These are phyloP conservation scores for Ceryle rudis DNA, from an alignment of 2,797 vertebrate species.

Conservation along the genomic window DNA sequence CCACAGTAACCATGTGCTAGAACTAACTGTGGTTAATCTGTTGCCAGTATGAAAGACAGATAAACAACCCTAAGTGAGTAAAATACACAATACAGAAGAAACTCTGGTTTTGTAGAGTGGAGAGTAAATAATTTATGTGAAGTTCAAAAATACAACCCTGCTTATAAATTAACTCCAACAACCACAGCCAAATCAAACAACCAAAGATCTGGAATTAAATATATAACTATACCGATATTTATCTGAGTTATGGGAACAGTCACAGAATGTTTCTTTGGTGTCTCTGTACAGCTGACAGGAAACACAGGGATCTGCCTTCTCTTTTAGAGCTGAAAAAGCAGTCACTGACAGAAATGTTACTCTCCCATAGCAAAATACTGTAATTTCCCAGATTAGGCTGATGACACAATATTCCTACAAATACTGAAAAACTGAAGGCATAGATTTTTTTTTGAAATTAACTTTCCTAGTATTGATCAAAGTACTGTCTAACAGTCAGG, in stretches of 20 bases:
- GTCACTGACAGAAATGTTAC: neutral
- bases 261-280: neutral
- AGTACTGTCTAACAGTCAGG: neutral
- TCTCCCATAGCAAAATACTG: neutral
- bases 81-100: neutral
- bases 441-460: neutral
- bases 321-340: neutral
- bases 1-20: neutral
- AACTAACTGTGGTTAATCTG: slow-evolving; percentile 16
- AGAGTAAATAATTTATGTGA: slow-evolving; percentile 49
- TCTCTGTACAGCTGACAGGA: neutral
- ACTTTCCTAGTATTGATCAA: neutral
- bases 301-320: neutral
- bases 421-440: neutral
- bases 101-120: neutral
- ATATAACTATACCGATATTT: neutral
- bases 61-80: neutral
- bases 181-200: neutral
- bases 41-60: neutral
- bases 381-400: neutral
- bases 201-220: neutral
- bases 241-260: neutral
- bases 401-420: neutral
- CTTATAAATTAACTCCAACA: slow-evolving; percentile 55
- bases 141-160: slow-evolving; percentile 37